Evolutionary conservation across 2,888 invertebrate species (phyloP).

Genomic region (Corbicula japonica): DNA sequence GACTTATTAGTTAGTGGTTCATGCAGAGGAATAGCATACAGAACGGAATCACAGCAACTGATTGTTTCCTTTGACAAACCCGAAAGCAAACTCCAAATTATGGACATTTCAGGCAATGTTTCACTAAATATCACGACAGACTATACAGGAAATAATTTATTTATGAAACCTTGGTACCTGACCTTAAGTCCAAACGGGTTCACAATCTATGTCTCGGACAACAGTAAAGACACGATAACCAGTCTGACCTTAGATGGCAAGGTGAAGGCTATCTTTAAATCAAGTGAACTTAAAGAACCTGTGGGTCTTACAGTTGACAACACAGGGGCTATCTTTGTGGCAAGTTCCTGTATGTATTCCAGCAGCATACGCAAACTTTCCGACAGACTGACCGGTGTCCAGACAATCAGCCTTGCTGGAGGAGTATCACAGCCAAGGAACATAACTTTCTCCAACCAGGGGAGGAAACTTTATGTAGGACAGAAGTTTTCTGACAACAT

Average conservation of each 20-base stretch:
- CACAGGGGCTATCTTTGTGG: constrained; percentile 6
- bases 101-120: not conserved
- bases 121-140: not conserved
- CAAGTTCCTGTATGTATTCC: not conserved
- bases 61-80: constrained; percentile 16
- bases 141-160: not conserved
- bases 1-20: constrained; percentile 4
- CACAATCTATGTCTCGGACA: constrained; percentile 29
- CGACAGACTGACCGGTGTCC: not conserved
- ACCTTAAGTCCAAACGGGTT: constrained; percentile 4
- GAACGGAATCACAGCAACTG: constrained; percentile 2
- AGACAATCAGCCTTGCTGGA: not conserved
- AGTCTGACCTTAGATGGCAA: constrained; percentile 16
- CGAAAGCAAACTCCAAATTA: constrained; percentile 17
- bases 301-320: not conserved
- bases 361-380: constrained; percentile 1
- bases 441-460: too few relatives aligned
- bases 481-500: constrained; percentile 18
- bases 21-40: constrained; percentile 12
- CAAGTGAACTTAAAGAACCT: constrained; percentile 2
- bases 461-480: constrained; percentile 4
- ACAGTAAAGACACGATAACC: not conserved
- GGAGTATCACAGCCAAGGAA: not conserved
- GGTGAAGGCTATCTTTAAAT: constrained; percentile 10
- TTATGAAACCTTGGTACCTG: constrained; percentile 23